Percentiles rank a stretch among this genome's conserved stretches.
Conservation (phyloP, 2,113 vertebrate species). For the Terrapene triunguis region DNA sequence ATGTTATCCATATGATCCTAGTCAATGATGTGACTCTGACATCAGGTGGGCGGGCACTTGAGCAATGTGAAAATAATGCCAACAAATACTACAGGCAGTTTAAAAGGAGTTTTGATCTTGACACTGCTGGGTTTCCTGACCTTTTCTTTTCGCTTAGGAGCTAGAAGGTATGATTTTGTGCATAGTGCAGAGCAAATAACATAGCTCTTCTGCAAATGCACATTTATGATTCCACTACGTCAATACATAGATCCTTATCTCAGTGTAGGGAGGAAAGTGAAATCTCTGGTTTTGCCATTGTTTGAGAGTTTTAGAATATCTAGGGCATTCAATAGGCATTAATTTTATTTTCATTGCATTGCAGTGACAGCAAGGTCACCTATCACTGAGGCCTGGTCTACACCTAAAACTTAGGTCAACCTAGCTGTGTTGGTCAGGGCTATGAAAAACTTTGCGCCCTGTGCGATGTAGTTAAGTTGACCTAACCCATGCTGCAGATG, state of each 20-base stretch:
- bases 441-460: no score
- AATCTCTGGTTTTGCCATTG: background rate
- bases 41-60: background rate
- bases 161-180: constrained; percentile 14
- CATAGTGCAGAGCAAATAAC: constrained; percentile 26
- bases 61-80: rapidly evolving
- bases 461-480: background rate
- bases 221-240: constrained; percentile 1
- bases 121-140: constrained; percentile 14
- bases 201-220: constrained; percentile 47
- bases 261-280: constrained; percentile 16
- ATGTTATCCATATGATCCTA: background rate
- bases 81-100: background rate
- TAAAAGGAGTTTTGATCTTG: background rate
- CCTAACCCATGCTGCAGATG: background rate
- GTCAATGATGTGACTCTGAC: rapidly evolving
- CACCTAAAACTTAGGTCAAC: background rate
- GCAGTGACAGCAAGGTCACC: background rate
- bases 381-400: background rate
- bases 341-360: background rate
- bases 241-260: background rate
- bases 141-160: background rate
- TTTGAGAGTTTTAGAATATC: background rate
- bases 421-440: background rate
- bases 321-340: background rate